Conservation (phyloP, 23 tunicate genomes). For the Phallusia fumigata region DNA sequence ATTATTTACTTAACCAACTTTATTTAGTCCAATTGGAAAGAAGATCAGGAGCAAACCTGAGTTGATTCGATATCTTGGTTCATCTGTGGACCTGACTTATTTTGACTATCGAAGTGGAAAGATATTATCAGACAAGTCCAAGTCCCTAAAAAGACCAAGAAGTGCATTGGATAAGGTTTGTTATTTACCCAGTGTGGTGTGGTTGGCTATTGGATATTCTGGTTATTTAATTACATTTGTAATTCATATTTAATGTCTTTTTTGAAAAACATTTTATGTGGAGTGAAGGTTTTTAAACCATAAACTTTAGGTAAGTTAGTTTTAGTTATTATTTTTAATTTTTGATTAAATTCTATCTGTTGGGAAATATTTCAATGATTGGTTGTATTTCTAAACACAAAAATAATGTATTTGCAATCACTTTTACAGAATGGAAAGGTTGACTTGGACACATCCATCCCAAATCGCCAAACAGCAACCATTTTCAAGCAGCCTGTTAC, state of each 20-base stretch:
- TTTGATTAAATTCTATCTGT: no score
- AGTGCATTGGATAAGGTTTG: neutral
- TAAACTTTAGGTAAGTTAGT: no score
- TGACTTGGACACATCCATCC: constrained; percentile 61
- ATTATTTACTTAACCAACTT: no score
- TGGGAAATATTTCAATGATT: no score
- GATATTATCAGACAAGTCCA: constrained; percentile 44
- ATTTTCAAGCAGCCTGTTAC: constrained; percentile 92
- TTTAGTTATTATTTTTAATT: no score
- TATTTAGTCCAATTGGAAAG: constrained; percentile 75
- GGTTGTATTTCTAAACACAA: no score
- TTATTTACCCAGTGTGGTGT: no score
- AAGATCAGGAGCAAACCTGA: constrained; percentile 89
- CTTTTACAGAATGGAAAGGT: constrained; percentile 27
- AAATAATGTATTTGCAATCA: neutral
- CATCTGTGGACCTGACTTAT: constrained; percentile 46
- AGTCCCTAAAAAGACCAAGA: neutral
- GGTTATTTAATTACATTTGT: no score
- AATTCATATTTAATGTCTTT: no score
- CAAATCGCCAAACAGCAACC: constrained; percentile 81
- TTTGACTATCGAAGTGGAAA: constrained; percentile 82
- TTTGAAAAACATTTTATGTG: no score
- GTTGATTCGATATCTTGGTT: constrained; percentile 55
- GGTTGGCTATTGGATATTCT: no score
- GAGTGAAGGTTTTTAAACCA: no score